These are phyloP conservation scores for Pseudocheirus occidentalis DNA, from an alignment of 2,797 vertebrate genomes.

Conservation along the genomic window DNA sequence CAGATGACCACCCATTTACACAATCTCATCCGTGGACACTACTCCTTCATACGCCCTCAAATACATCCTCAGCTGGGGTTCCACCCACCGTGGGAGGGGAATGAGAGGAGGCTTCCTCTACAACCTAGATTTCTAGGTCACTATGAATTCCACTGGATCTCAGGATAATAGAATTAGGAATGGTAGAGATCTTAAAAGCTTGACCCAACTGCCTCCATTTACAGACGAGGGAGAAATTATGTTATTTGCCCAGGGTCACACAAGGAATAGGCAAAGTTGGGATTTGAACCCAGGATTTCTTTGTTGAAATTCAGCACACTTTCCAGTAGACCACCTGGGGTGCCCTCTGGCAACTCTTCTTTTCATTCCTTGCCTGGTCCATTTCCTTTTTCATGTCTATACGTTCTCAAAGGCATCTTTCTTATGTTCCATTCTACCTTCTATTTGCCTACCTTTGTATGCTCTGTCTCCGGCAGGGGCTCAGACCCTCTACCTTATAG, in stretches of 20 bases:
- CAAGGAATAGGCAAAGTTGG: background rate
- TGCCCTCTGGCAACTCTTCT: background rate
- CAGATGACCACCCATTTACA: background rate
- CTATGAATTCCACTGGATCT: background rate
- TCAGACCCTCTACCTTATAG: background rate
- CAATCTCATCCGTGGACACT: background rate
- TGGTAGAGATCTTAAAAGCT: background rate
- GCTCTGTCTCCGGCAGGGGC: background rate
- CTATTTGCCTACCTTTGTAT: background rate
- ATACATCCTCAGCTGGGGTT: background rate
- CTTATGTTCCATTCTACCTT: background rate
- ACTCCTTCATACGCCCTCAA: background rate
- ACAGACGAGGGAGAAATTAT: background rate
- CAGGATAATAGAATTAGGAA: background rate
- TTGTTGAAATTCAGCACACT: background rate
- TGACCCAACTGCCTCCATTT: background rate
- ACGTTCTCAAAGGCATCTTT: background rate
- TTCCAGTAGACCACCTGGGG: background rate
- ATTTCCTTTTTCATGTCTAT: background rate
- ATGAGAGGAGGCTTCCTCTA: background rate
- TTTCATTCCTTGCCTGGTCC: background rate
- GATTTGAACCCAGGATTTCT: background rate
- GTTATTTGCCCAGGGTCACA: background rate
- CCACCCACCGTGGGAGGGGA: too few species aligned
- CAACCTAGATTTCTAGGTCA: background rate